phyloP scores from a whole-genome alignment of 2,113 vertebrate species.

The Acrocephalus kingi region DNA sequence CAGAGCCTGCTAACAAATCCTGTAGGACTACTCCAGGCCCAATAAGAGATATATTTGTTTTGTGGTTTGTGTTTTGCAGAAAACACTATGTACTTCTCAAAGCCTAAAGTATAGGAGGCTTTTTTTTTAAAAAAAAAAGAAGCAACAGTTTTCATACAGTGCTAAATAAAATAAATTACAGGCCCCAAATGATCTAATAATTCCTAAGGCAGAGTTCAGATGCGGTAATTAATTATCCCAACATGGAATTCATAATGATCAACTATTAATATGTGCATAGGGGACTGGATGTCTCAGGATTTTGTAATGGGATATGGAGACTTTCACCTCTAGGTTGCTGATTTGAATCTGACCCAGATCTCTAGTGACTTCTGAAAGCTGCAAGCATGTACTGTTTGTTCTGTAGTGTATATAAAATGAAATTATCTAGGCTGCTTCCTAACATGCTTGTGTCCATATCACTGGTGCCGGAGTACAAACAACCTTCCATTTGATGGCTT shows the following conservation, averaged over 20 bases:
- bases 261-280: slow-evolving; percentile 65
- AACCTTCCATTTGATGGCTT: not conserved
- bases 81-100: slow-evolving; percentile 47
- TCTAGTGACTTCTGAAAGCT: slow-evolving; percentile 61
- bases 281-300: slow-evolving; percentile 66
- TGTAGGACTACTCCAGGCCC: slow-evolving; percentile 40
- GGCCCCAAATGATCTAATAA: slow-evolving; percentile 62
- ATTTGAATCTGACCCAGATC: slow-evolving; percentile 71
- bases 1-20: slow-evolving; percentile 51
- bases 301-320: slow-evolving; percentile 63
- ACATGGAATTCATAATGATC: slow-evolving; percentile 63
- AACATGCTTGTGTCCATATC: not conserved
- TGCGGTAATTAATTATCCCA: slow-evolving; percentile 60
- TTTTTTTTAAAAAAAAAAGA: not conserved
- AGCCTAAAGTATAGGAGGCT: not conserved
- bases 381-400: slow-evolving; percentile 49
- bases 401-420: slow-evolving; percentile 32
- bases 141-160: slow-evolving; percentile 45
- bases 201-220: slow-evolving; percentile 56
- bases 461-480: not conserved
- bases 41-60: slow-evolving; percentile 59
- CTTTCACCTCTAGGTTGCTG: slow-evolving; percentile 71
- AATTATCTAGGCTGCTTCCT: slow-evolving; percentile 24
- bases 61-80: slow-evolving; percentile 55
- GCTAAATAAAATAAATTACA: slow-evolving; percentile 64